A percentile compares a stretch with the other conserved stretches of the same genome.
phyloP scores from a whole-genome alignment of 2,113 vertebrate genomes.

The Cebidichthys violaceus region DNA sequence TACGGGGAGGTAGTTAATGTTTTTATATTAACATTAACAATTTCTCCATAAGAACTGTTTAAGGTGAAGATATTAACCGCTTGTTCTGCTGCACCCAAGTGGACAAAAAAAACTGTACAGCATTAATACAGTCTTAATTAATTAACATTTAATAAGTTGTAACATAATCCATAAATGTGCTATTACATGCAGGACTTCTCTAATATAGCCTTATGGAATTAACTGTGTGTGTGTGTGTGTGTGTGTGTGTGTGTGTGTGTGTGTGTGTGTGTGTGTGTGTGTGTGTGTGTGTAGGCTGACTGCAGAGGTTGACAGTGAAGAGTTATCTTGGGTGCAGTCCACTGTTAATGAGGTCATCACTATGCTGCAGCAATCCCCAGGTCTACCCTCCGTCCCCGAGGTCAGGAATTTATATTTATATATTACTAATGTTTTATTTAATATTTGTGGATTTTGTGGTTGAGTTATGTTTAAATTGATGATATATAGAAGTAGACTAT shows the following conservation, averaged over 20 bases:
- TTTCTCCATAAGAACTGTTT: not conserved
- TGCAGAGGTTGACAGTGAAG: constrained; percentile 87
- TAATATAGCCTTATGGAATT: not conserved
- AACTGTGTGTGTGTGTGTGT: constrained; percentile 18
- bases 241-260: too few relatives aligned
- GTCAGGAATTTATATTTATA: constrained; percentile 67
- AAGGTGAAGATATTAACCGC: not conserved
- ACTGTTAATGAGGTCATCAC: constrained; percentile 88
- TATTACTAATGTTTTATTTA: not conserved
- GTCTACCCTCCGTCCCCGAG: constrained; percentile 81
- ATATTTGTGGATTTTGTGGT: not conserved
- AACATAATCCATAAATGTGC: not conserved
- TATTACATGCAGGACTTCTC: not conserved
- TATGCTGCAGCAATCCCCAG: constrained; percentile 85
- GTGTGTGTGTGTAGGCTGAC: constrained; percentile 79
- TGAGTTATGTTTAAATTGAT: not conserved
- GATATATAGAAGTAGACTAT: not conserved
- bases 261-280: not conserved
- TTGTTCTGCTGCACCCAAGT: not conserved
- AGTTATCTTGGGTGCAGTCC: constrained; percentile 86
- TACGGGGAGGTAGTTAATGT: constrained; percentile 79
- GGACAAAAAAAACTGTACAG: not conserved
- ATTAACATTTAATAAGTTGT: not conserved
- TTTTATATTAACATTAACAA: not conserved
- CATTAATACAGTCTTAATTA: not conserved